Evolutionary conservation across 2,113 vertebrate genomes (phyloP).

Genomic region (Rhinogobius similis): DNA sequence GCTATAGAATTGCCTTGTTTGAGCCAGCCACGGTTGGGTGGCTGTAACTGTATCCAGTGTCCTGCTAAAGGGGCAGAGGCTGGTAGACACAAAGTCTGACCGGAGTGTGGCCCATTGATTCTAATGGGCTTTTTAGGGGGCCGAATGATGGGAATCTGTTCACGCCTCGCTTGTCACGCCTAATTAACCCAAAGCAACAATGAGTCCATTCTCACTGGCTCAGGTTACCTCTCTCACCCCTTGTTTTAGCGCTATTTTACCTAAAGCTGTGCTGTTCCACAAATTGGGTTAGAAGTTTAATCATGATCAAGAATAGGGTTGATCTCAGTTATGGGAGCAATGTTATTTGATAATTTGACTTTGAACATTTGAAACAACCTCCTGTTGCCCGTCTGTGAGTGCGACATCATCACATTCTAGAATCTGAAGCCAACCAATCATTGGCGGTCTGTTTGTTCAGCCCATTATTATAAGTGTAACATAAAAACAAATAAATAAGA

Average conservation of each 20-base stretch:
- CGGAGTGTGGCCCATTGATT: slow-evolving; percentile 88
- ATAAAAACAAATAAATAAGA: background rate
- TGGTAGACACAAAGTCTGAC: slow-evolving; percentile 89
- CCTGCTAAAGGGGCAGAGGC: slow-evolving; percentile 65
- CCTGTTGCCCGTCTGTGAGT: background rate
- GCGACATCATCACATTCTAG: background rate
- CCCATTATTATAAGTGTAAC: too few relatives aligned
- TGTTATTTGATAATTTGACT: slow-evolving; percentile 1
- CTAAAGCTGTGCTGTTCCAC: background rate
- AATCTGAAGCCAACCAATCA: background rate
- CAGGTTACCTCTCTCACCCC: slow-evolving; percentile 70
- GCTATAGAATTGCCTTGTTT: slow-evolving; percentile 74
- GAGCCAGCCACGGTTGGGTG: slow-evolving; percentile 64
- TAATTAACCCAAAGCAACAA: slow-evolving; percentile 85
- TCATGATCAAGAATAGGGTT: background rate
- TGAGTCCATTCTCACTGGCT: slow-evolving; percentile 83
- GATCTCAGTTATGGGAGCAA: background rate
- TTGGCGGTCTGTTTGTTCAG: background rate
- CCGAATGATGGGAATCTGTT: slow-evolving; percentile 92
- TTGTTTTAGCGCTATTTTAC: slow-evolving; percentile 51
- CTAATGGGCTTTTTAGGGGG: slow-evolving; percentile 88
- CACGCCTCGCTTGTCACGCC: slow-evolving; percentile 87
- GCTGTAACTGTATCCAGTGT: slow-evolving; percentile 88
- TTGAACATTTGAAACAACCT: background rate
- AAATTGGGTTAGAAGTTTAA: background rate